Percentiles rank a stretch among this genome's conserved stretches.
Conservation (phyloP, 2,797 vertebrate species). For the Tadarida brasiliensis region DNA sequence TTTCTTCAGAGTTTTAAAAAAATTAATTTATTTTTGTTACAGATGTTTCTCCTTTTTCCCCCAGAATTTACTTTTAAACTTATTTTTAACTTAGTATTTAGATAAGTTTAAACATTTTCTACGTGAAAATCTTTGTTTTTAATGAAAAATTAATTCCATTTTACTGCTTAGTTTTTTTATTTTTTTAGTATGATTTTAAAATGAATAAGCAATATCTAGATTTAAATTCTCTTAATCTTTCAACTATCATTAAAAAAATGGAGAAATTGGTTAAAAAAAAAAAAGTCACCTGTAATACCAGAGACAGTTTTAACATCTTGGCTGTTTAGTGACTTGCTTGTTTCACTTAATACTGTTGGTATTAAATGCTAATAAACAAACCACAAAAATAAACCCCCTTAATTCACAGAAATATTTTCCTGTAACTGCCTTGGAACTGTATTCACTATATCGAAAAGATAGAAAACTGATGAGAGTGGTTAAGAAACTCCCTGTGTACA, state of each 20-base stretch:
- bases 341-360: not conserved
- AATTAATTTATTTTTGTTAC: no score
- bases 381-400: not conserved
- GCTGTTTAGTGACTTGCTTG: not conserved
- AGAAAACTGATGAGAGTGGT: not conserved
- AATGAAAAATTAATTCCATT: conserved; percentile 33
- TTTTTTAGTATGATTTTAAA: conserved; percentile 51
- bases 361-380: not conserved
- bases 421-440: not conserved
- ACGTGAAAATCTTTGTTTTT: not conserved
- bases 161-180: not conserved
- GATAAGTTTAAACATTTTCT: conserved; percentile 24
- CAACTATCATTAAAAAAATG: not conserved
- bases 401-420: conserved; percentile 42
- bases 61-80: not conserved
- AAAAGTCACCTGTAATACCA: not conserved
- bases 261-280: not conserved
- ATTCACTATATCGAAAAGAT: not conserved
- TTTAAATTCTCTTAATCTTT: conserved; percentile 39
- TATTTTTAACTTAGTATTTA: not conserved
- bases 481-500: conserved; percentile 17
- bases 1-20: no score
- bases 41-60: no score
- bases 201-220: not conserved
- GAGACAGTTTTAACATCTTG: not conserved